Percentiles rank a stretch among this genome's conserved stretches.
Conservation (phyloP, 2,797 vertebrate species). For the Threskiornis aethiopicus region DNA sequence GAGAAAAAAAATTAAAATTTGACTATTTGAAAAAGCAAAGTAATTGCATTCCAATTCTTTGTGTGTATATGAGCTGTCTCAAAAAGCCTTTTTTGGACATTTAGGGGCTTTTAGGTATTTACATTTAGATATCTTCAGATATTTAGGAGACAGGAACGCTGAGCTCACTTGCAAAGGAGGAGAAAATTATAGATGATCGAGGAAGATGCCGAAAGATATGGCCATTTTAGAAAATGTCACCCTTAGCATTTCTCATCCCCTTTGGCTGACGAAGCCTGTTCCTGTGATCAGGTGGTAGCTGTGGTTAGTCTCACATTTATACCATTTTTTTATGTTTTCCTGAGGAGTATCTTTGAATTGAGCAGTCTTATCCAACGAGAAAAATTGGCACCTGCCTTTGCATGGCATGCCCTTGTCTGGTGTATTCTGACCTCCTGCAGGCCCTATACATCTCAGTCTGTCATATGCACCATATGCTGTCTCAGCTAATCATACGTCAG, state of each 20-base stretch:
- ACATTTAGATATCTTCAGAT: background rate
- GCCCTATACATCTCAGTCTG: background rate
- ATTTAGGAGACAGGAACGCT: background rate
- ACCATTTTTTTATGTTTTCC: background rate
- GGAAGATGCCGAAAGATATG: background rate
- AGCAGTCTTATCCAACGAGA: background rate
- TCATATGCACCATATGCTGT: accelerated
- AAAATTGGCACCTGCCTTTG: background rate
- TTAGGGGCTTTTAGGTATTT: background rate
- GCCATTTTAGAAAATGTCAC: background rate
- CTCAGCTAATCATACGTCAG: background rate
- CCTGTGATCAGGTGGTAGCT: background rate
- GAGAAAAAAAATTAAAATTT: background rate
- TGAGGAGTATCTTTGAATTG: background rate
- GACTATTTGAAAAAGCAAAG: background rate
- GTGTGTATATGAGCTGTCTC: background rate
- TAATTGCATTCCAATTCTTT: background rate
- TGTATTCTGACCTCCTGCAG: background rate
- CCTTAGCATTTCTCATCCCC: background rate
- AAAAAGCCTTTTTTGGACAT: background rate
- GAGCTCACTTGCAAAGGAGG: background rate
- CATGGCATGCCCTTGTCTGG: background rate
- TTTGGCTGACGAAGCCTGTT: background rate
- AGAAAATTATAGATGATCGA: background rate
- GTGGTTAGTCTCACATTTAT: background rate